Evolutionary conservation across 2,888 invertebrate genomes (phyloP).

Genomic region (Drosophila nigricruria): DNA sequence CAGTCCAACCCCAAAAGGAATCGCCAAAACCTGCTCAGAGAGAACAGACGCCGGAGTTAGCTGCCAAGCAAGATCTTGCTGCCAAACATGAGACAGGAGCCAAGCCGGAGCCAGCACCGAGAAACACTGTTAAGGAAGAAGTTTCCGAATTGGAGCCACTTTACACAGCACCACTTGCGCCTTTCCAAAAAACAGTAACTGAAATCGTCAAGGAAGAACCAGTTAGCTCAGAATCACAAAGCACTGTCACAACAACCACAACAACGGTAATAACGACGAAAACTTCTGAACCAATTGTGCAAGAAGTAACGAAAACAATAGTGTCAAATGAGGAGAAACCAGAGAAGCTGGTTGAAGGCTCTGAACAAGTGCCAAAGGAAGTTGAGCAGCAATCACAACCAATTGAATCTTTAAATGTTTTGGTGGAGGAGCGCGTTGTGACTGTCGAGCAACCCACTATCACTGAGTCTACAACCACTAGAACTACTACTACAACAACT

Average conservation of each 20-base stretch:
- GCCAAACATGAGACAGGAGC: conserved; percentile 32
- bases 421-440: conserved; percentile 43
- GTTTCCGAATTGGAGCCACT: conserved; percentile 50
- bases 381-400: conserved; percentile 17
- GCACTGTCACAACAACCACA: conserved; percentile 53
- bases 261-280: conserved; percentile 59
- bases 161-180: conserved; percentile 60
- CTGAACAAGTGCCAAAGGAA: conserved; percentile 21
- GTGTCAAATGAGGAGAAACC: conserved; percentile 24
- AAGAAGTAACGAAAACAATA: conserved; percentile 25
- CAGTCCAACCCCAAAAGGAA: conserved; percentile 9
- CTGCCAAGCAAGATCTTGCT: conserved; percentile 56
- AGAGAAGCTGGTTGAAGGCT: conserved; percentile 26
- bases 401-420: conserved; percentile 10
- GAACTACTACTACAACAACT: conserved; percentile 57
- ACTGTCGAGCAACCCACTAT: conserved; percentile 56
- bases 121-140: conserved; percentile 45
- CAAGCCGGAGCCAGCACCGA: conserved; percentile 65
- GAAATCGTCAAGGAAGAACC: conserved; percentile 57
- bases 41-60: conserved; percentile 22
- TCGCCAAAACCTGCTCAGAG: conserved; percentile 1
- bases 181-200: conserved; percentile 46
- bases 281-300: conserved; percentile 36
- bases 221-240: conserved; percentile 28
- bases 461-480: conserved; percentile 52